Percentiles rank a stretch among this genome's conserved stretches.
Conservation (phyloP, 2,888 invertebrate genomes). For the Phortica magna region DNA sequence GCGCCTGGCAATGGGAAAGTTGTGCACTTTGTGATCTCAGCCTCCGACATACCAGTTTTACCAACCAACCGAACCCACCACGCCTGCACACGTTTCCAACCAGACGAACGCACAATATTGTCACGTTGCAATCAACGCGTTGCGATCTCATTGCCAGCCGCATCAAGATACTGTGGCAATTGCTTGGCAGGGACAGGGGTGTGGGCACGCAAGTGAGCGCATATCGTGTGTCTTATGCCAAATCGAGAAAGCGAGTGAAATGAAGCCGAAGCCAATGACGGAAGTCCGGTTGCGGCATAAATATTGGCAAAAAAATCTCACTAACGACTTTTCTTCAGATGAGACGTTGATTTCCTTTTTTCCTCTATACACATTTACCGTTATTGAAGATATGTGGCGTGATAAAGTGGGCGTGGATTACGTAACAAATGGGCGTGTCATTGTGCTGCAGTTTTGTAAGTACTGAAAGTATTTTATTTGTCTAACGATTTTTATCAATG, state of each 20-base stretch:
- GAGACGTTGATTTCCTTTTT: too few species aligned
- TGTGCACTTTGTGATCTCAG: background rate
- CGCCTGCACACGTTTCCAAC: background rate
- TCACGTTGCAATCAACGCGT: slow-evolving; percentile 14
- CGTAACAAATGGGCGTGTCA: too few species aligned
- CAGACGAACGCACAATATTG: slow-evolving; percentile 18
- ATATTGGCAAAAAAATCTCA: background rate
- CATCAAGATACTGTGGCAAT: background rate
- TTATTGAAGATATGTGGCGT: too few species aligned
- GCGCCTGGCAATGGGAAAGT: slow-evolving; percentile 17
- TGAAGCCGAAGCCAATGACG: slow-evolving; percentile 8
- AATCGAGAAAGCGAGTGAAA: slow-evolving; percentile 4
- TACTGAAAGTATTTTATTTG: too few species aligned
- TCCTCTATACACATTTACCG: too few species aligned
- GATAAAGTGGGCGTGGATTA: too few species aligned
- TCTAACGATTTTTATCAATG: too few species aligned
- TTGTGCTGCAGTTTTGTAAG: too few species aligned
- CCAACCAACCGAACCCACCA: background rate
- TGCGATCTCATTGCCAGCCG: slow-evolving; percentile 2
- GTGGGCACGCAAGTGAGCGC: background rate
- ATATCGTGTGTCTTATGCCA: background rate
- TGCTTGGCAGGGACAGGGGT: background rate
- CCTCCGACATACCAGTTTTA: background rate
- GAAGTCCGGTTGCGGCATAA: slow-evolving; percentile 23
- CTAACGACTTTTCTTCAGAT: too few species aligned